Conservation (phyloP, 2,113 vertebrate genomes). For the Uria aalge region DNA sequence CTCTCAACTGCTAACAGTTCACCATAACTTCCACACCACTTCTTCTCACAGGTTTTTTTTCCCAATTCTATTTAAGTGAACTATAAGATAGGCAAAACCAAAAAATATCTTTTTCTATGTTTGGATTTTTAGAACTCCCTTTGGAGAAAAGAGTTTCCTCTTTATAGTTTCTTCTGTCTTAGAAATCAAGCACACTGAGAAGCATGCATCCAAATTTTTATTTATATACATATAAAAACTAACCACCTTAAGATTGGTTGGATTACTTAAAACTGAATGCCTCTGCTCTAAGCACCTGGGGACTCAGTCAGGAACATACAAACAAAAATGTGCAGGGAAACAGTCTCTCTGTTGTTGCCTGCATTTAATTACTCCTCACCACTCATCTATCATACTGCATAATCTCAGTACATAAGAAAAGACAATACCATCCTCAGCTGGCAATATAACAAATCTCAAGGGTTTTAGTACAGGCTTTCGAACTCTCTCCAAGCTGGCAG, state of each 20-base stretch:
- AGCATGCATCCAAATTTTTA: not conserved
- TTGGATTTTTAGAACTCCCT: not conserved
- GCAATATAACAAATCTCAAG: not conserved
- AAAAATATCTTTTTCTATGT: not conserved
- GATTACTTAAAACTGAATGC: not conserved
- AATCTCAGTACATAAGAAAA: not conserved
- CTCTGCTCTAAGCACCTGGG: not conserved
- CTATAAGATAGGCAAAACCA: not conserved
- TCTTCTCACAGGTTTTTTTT: not conserved
- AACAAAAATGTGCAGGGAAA: not conserved
- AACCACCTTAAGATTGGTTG: not conserved
- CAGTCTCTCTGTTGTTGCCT: not conserved
- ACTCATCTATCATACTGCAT: not conserved
- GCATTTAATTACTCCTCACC: conserved; percentile 17
- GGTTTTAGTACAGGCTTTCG: not conserved
- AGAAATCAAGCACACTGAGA: not conserved
- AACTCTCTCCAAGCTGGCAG: not conserved
- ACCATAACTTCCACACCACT: not conserved
- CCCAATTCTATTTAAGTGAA: not conserved
- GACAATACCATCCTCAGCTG: not conserved
- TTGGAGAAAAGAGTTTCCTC: not conserved
- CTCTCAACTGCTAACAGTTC: not conserved
- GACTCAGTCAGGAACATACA: not conserved
- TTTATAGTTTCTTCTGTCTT: not conserved
- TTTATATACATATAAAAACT: not conserved